phyloP scores from a whole-genome alignment of 2,888 invertebrate genomes.

The Pristionchus mayeri region DNA sequence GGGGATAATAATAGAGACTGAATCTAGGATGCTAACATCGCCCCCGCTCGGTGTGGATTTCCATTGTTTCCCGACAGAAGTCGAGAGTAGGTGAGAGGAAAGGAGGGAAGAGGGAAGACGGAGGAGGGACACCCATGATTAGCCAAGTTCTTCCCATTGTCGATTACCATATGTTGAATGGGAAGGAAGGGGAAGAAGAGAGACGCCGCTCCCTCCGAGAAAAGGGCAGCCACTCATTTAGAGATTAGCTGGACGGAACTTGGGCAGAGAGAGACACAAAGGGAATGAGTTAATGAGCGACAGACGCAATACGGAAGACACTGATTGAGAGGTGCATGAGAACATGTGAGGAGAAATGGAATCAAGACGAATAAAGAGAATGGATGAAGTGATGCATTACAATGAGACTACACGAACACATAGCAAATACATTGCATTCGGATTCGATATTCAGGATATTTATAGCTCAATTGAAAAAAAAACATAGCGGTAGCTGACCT shows the following conservation, averaged over 20 bases:
- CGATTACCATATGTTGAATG: slow-evolving; percentile 47
- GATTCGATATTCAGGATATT: too few relatives aligned
- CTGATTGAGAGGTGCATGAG: slow-evolving; percentile 34
- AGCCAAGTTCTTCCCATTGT: slow-evolving; percentile 44
- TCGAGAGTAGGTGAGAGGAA: background rate
- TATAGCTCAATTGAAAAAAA: too few relatives aligned
- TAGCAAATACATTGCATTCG: background rate
- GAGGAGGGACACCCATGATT: slow-evolving; percentile 32
- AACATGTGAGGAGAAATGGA: background rate
- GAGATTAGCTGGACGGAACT: slow-evolving; percentile 40
- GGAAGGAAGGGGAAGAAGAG: background rate
- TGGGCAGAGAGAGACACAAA: slow-evolving; percentile 5
- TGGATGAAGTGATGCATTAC: too few relatives aligned
- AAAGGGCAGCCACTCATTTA: slow-evolving; percentile 46
- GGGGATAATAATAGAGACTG: background rate
- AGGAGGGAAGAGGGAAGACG: background rate
- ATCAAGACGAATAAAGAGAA: background rate
- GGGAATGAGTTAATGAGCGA: slow-evolving; percentile 43
- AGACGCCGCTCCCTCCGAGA: background rate
- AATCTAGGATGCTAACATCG: background rate
- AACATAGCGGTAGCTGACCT: too few relatives aligned
- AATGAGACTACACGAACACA: background rate
- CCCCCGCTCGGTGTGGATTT: slow-evolving; percentile 1
- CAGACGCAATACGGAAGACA: slow-evolving; percentile 28
- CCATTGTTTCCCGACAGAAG: slow-evolving; percentile 36